A percentile compares a stretch with the other conserved stretches of the same genome.
Conservation (phyloP, 2,797 vertebrate species). For the Philypnodon macrostomus region DNA sequence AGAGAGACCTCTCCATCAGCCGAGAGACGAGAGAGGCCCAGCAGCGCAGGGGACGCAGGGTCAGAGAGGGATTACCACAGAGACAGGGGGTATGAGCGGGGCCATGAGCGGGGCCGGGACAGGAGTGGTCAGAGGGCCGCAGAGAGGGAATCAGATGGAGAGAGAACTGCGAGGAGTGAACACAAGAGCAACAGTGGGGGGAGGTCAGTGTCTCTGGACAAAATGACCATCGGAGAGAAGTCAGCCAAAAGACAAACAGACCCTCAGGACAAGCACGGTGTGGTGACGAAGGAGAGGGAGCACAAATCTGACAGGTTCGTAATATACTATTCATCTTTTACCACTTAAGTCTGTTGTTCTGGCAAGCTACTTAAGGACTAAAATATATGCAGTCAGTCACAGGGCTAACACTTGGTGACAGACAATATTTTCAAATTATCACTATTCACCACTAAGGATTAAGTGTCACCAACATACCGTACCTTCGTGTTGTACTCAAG, state of each 20-base stretch:
- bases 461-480: too few species aligned
- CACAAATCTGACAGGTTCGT: slow-evolving; percentile 62
- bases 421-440: too few species aligned
- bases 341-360: too few species aligned
- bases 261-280: slow-evolving; percentile 52
- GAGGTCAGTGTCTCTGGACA: slow-evolving; percentile 68
- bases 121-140: slow-evolving; percentile 42
- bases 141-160: slow-evolving; percentile 39
- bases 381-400: too few species aligned
- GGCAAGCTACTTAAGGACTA: too few species aligned
- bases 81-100: slow-evolving; percentile 63
- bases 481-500: too few species aligned
- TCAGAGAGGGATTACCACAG: slow-evolving; percentile 50
- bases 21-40: slow-evolving; percentile 54
- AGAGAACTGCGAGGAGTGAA: slow-evolving; percentile 36
- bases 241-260: slow-evolving; percentile 42
- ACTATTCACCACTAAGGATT: too few species aligned
- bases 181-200: slow-evolving; percentile 42
- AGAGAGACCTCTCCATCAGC: slow-evolving; percentile 54
- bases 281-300: slow-evolving; percentile 48
- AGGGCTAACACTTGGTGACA: too few species aligned
- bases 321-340: slow-evolving; percentile 3
- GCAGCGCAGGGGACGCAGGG: slow-evolving; percentile 45
- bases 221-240: slow-evolving; percentile 70
- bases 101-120: slow-evolving; percentile 58